Conservation (phyloP, 2,888 invertebrate genomes). For the Apamea monoglypha region DNA sequence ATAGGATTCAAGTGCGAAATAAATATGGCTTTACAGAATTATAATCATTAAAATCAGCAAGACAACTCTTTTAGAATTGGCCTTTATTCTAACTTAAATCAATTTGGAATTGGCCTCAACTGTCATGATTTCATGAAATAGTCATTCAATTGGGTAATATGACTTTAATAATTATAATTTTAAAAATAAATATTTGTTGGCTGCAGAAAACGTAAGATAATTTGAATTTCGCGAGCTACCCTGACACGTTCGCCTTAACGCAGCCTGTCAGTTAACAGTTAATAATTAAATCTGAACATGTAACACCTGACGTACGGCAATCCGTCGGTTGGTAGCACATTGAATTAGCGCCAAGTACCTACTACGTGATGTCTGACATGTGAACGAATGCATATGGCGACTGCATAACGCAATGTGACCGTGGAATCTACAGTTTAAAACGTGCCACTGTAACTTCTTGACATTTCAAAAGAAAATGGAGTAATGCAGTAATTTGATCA, state of each 20-base stretch:
- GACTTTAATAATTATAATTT: background rate
- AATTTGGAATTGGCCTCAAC: background rate
- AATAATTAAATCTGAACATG: conserved; percentile 29
- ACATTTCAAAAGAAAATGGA: conserved; percentile 2
- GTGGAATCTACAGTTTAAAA: conserved; percentile 2
- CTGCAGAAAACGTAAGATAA: background rate
- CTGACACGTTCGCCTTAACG: background rate
- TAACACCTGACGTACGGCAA: background rate
- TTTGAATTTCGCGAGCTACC: background rate
- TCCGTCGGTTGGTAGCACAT: conserved; percentile 12
- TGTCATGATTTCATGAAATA: background rate
- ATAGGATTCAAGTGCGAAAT: background rate
- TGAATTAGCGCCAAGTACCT: conserved; percentile 44
- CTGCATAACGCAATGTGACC: conserved; percentile 26
- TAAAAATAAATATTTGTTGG: background rate
- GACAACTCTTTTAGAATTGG: background rate
- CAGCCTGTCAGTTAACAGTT: background rate
- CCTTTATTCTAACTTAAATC: background rate
- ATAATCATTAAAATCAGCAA: background rate
- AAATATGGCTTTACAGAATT: background rate
- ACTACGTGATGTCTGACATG: conserved; percentile 39
- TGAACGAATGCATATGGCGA: conserved; percentile 26
- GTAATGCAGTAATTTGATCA: too few relatives aligned
- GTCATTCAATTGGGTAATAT: background rate
- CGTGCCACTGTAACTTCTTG: background rate